A percentile compares a stretch with the other conserved stretches of the same genome.
phyloP scores from a whole-genome alignment of 2,797 vertebrate species.

The Aplochiton taeniatus region DNA sequence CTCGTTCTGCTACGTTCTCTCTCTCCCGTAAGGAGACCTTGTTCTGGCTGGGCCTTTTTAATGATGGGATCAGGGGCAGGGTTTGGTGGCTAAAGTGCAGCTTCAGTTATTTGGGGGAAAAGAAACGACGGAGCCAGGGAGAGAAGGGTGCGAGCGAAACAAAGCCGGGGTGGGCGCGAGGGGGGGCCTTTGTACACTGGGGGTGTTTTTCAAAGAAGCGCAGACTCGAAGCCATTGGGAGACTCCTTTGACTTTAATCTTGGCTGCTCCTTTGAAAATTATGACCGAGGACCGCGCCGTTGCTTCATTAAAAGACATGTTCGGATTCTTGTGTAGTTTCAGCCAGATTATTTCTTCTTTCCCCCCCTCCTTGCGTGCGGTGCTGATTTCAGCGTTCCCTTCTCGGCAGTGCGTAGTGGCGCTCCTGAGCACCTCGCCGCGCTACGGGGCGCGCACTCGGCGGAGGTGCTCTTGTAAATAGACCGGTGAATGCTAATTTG shows the following conservation, averaged over 20 bases:
- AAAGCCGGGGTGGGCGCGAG: slow-evolving; percentile 1
- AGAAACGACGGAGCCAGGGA: slow-evolving; percentile 60
- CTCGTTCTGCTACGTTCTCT: not conserved
- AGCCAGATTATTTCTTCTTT: slow-evolving; percentile 79
- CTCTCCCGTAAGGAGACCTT: slow-evolving; percentile 48
- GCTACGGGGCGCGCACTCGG: slow-evolving; percentile 55
- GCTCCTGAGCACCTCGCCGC: slow-evolving; percentile 59
- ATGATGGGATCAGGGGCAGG: slow-evolving; percentile 80
- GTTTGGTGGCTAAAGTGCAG: slow-evolving; percentile 82
- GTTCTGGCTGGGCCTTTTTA: slow-evolving; percentile 77
- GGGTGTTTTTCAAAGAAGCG: slow-evolving; percentile 84
- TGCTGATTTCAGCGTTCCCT: slow-evolving; percentile 73
- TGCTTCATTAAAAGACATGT: slow-evolving; percentile 87
- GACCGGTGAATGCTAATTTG: slow-evolving; percentile 38
- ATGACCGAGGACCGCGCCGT: slow-evolving; percentile 80
- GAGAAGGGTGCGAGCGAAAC: slow-evolving; percentile 39
- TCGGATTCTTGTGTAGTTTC: slow-evolving; percentile 83
- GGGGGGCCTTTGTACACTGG: slow-evolving; percentile 77
- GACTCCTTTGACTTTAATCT: slow-evolving; percentile 88
- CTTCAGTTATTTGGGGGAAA: slow-evolving; percentile 76
- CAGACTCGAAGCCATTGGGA: slow-evolving; percentile 85
- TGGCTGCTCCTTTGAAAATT: slow-evolving; percentile 83
- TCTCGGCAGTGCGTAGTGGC: slow-evolving; percentile 23
- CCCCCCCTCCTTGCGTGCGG: slow-evolving; percentile 32
- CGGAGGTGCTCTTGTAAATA: slow-evolving; percentile 53